Percentiles rank a stretch among this genome's conserved stretches.
Conservation (phyloP, 35 echinoderm and acorn worm species). For the Apostichopus japonicus region DNA sequence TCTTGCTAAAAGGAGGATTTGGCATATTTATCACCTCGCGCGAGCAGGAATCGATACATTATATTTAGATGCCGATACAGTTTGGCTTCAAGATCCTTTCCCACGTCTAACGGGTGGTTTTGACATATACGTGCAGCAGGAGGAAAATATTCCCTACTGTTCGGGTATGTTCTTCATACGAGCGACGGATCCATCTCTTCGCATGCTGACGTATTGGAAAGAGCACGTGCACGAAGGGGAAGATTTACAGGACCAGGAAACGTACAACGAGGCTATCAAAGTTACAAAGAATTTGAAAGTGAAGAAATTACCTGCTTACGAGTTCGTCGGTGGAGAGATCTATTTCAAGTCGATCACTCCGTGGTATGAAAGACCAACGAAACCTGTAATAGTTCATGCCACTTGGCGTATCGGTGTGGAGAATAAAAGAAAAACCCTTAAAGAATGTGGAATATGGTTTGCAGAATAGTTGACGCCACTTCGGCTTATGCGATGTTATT, state of each 20-base stretch:
- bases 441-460: conserved; percentile 30
- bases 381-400: conserved; percentile 26
- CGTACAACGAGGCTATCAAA: conserved; percentile 14
- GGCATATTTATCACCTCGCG: neutral
- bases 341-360: conserved; percentile 3
- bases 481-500: too few species aligned
- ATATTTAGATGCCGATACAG: conserved; percentile 8
- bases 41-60: conserved; percentile 4
- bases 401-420: neutral
- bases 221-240: conserved; percentile 22
- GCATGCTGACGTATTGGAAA: conserved; percentile 5
- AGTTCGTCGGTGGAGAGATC: conserved; percentile 30
- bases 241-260: neutral
- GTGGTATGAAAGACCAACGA: conserved; percentile 16
- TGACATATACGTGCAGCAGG: conserved; percentile 27
- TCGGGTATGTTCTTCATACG: conserved; percentile 21
- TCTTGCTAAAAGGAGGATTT: conserved; percentile 13
- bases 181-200: neutral
- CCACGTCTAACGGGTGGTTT: neutral
- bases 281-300: neutral
- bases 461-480: too few species aligned
- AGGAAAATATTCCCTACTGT: conserved; percentile 13
- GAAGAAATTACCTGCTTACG: neutral
- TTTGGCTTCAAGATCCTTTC: conserved; percentile 36
- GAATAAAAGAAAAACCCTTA: neutral